Conservation (phyloP, 2,888 invertebrate genomes). For the Epinotia bilunana region DNA sequence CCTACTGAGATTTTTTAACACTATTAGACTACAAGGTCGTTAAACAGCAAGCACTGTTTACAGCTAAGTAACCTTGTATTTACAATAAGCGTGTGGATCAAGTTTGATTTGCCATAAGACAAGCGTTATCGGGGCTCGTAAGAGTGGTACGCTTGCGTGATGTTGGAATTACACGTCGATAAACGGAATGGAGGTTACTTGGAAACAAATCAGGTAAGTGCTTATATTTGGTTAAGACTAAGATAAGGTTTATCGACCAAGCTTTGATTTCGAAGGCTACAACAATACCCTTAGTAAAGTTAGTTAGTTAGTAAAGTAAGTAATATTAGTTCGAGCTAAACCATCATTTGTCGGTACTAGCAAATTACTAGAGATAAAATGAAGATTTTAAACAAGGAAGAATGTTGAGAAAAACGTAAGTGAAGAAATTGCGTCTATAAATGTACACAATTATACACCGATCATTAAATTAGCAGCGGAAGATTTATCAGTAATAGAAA, state of each 20-base stretch:
- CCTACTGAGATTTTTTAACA: slow-evolving; percentile 24
- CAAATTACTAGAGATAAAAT: no score
- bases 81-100: slow-evolving; percentile 23
- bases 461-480: background rate
- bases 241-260: slow-evolving; percentile 39
- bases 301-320: no score
- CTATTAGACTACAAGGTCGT: slow-evolving; percentile 25
- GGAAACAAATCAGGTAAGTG: slow-evolving; percentile 40
- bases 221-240: slow-evolving; percentile 14
- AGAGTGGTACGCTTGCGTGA: slow-evolving; percentile 11
- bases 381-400: background rate
- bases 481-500: background rate
- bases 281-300: background rate
- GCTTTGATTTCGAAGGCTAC: background rate
- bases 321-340: background rate
- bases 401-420: background rate
- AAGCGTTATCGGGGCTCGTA: slow-evolving; percentile 24
- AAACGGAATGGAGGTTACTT: slow-evolving; percentile 36
- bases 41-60: slow-evolving; percentile 35
- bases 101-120: slow-evolving; percentile 30
- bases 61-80: slow-evolving; percentile 37
- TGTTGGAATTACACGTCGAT: slow-evolving; percentile 39
- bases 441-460: background rate
- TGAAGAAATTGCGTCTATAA: background rate
- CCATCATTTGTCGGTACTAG: background rate